Conservation (phyloP, 2,113 vertebrate species). For the Greenwoodochromis staneri region DNA sequence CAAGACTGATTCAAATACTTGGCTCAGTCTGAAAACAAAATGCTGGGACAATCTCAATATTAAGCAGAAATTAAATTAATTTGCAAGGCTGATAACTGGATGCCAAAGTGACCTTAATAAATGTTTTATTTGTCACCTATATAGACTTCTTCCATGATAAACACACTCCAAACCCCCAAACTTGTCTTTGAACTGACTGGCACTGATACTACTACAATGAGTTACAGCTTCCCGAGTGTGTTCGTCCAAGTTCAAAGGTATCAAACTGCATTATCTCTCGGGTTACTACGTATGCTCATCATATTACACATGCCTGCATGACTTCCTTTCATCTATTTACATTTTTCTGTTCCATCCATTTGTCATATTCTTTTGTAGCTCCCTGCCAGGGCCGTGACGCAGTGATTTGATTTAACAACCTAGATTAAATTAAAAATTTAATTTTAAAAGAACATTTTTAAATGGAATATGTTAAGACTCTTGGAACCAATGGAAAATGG, state of each 20-base stretch:
- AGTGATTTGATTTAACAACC: slow-evolving; percentile 37
- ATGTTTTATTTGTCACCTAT: not conserved
- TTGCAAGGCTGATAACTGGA: not conserved
- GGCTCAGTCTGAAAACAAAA: not conserved
- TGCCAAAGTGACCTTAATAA: not conserved
- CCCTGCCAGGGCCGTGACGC: slow-evolving; percentile 12
- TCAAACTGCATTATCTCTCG: slow-evolving; percentile 4
- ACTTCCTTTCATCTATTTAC: slow-evolving; percentile 6
- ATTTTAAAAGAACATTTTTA: not conserved
- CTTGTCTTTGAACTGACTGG: not conserved
- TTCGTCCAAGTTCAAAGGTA: slow-evolving; percentile 10
- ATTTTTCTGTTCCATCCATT: not conserved
- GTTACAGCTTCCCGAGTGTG: not conserved
- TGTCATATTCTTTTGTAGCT: not conserved
- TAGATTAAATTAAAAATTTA: not conserved
- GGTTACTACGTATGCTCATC: not conserved
- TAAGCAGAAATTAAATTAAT: not conserved
- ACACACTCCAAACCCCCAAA: not conserved
- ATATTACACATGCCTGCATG: slow-evolving; percentile 7
- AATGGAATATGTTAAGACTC: not conserved
- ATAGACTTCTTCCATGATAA: not conserved
- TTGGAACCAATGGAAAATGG: not conserved
- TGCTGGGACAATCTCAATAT: not conserved
- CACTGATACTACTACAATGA: not conserved
- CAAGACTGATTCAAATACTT: not conserved